Conservation (phyloP, 2,888 invertebrate species). For the Ormyrus nitidulus region DNA sequence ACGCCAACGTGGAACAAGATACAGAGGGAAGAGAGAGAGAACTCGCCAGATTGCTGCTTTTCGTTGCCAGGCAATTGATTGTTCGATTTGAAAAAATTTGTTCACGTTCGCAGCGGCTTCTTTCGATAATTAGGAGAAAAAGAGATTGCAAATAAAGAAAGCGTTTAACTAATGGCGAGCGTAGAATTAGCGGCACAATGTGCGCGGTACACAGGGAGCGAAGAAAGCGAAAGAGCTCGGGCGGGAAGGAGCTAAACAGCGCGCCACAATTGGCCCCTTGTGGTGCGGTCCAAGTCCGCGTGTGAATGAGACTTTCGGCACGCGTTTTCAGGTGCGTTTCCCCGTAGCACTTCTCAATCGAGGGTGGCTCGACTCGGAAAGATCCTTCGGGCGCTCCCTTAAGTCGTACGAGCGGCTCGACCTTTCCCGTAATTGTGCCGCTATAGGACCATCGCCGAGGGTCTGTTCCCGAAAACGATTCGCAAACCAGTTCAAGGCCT, state of each 20-base stretch:
- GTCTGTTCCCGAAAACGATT: constrained; percentile 23
- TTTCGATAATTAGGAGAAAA: too few relatives aligned
- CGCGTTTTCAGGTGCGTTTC: constrained; percentile 19
- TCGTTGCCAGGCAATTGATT: too few relatives aligned
- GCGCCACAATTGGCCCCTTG: not conserved
- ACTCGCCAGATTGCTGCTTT: too few relatives aligned
- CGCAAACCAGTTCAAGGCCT: constrained; percentile 57
- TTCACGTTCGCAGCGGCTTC: too few relatives aligned
- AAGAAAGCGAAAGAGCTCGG: constrained; percentile 2
- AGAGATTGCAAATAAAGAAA: too few relatives aligned
- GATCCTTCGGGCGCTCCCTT: too few relatives aligned
- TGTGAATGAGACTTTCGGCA: constrained; percentile 1
- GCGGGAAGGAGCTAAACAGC: not conserved
- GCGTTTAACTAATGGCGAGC: too few relatives aligned
- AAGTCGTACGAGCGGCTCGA: not conserved
- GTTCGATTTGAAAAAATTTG: too few relatives aligned
- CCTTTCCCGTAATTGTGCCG: not conserved
- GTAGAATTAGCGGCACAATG: too few relatives aligned
- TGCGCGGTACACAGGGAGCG: constrained; percentile 29
- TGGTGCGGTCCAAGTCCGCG: not conserved
- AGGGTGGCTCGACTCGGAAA: not conserved
- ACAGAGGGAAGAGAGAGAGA: not conserved
- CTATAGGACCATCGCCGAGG: not conserved
- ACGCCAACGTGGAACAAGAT: not conserved
- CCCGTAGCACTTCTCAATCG: not conserved